phyloP scores from a whole-genome alignment of 2,113 vertebrate genomes.

The Onychostruthus taczanowskii region DNA sequence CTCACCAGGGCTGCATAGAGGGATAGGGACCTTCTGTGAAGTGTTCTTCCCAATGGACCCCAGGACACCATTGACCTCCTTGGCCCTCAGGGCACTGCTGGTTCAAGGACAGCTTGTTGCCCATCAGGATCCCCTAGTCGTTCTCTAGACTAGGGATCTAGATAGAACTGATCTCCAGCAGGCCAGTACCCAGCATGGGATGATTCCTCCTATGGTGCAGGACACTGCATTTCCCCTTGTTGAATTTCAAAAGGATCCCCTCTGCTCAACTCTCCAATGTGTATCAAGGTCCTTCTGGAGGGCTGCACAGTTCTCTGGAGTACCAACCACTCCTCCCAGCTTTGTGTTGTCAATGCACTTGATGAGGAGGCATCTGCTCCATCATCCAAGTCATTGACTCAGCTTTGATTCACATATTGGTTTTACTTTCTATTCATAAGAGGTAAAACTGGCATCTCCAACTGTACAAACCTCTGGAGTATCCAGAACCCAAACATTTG shows the following conservation, averaged over 20 bases:
- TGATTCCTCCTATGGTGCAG: not conserved
- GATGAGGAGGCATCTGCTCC: not conserved
- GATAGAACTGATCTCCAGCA: not conserved
- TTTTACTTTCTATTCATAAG: not conserved
- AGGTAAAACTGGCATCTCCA: not conserved
- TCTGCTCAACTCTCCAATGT: not conserved
- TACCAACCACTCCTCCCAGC: not conserved
- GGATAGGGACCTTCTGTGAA: not conserved
- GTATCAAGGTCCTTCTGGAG: not conserved
- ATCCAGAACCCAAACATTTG: not conserved
- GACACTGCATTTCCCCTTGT: not conserved
- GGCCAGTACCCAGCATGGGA: not conserved
- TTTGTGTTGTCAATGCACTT: not conserved
- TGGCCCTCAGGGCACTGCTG: not conserved
- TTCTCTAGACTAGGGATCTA: not conserved
- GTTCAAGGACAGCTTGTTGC: not conserved
- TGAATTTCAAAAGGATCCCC: not conserved
- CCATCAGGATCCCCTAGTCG: not conserved
- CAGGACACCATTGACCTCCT: not conserved
- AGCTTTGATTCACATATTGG: not conserved
- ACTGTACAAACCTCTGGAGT: not conserved
- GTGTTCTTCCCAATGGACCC: not conserved
- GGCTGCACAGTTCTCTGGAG: too few species aligned
- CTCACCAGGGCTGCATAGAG: not conserved
- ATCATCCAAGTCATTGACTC: not conserved